phyloP scores from a whole-genome alignment of 2,113 vertebrate species.

The Scomber scombrus region DNA sequence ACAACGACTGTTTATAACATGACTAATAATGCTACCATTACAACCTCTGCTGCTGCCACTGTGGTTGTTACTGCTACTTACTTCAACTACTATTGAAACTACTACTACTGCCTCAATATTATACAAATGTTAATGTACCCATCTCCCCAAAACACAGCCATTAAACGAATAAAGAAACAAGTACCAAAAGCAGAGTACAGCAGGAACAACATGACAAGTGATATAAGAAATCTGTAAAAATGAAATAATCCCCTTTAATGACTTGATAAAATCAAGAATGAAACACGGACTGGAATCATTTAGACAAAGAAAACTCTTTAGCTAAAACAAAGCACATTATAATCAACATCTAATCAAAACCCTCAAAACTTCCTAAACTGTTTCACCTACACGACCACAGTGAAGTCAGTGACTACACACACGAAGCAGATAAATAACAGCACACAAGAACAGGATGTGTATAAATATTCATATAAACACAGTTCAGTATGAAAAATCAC shows the following conservation, averaged over 20 bases:
- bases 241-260: too few relatives aligned
- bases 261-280: background rate
- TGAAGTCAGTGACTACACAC: background rate
- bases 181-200: too few relatives aligned
- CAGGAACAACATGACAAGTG: too few relatives aligned
- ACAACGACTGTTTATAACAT: background rate
- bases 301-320: background rate
- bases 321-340: background rate
- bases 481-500: background rate
- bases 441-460: background rate
- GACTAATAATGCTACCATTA: background rate
- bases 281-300: background rate
- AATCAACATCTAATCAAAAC: background rate
- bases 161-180: too few relatives aligned
- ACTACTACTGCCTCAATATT: too few relatives aligned
- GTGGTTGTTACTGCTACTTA: background rate
- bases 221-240: too few relatives aligned
- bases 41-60: background rate
- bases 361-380: background rate
- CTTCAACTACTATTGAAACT: too few relatives aligned
- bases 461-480: background rate
- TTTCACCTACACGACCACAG: background rate
- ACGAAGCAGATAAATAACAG: slow-evolving; percentile 2
- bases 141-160: too few relatives aligned
- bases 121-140: too few relatives aligned